A percentile compares a stretch with the other conserved stretches of the same genome.
These are phyloP conservation scores for Lipotes vexillifer DNA, from an alignment of 2,113 vertebrate genomes.

Conservation along the genomic window DNA sequence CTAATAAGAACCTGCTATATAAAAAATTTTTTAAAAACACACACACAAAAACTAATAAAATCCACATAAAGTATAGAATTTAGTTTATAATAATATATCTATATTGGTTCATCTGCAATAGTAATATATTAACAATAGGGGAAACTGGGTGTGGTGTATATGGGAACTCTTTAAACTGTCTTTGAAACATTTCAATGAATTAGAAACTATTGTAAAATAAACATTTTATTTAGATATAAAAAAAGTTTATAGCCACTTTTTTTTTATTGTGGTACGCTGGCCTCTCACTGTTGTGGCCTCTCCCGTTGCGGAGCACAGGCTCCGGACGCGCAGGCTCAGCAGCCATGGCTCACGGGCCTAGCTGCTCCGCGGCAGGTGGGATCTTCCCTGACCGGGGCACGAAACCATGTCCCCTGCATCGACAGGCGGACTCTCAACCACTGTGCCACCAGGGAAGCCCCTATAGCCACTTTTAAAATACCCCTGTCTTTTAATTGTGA, in stretches of 20 bases:
- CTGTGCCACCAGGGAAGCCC: no score
- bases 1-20: no score
- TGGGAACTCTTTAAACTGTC: background rate
- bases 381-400: no score
- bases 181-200: background rate
- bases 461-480: background rate
- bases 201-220: background rate
- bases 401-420: no score
- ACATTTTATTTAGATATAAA: background rate
- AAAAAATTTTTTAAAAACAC: rapidly evolving
- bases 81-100: background rate
- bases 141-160: background rate
- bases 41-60: background rate
- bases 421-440: no score
- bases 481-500: background rate
- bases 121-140: background rate
- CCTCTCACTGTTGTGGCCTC: no score
- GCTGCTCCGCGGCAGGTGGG: no score
- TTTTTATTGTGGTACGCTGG: no score
- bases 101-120: background rate
- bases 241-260: background rate
- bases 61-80: background rate
- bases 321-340: no score
- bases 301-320: no score
- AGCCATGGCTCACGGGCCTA: no score